Evolutionary conservation across 2,797 vertebrate species (phyloP), one percentile per base, ranked within the genome.

Genomic region (Neomorphus geoffroyi): DNA sequence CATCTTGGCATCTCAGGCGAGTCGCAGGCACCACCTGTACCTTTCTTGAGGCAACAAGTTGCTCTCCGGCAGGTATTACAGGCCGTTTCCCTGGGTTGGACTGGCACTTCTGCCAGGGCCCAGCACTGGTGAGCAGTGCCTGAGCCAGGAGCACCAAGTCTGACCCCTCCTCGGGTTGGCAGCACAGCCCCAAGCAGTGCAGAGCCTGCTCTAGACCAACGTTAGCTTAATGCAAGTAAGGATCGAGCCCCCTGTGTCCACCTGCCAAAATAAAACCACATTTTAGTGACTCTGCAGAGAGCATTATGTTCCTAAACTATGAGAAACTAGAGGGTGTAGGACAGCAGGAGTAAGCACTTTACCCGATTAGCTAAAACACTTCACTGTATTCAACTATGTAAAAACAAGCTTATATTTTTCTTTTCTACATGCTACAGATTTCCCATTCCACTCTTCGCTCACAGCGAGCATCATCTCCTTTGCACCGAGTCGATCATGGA

Each of bases 121-220:
- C 74, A 26, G 4, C 30, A 6, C 1, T 7, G 0, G 13, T 9
- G 26, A 85, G 5, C 33, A 50, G 57, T 8, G 3, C 10, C 69
- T 57, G 54, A 51, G 51, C 19, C 2, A 5, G 45, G 57, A 79
- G 32, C 45, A 32, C 23, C 13, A 7, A 23, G 30, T 32, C 28
- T 56, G 66, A 35, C 37, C 60, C 62, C 28, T 22, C 48, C 58
- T 30, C 1, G 0, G 17, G 43, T 51, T 17, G 35, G 39, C 85
- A 73, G 60, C 21, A 2, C 0, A 1, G 62, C 32, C 43, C 46
- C 0, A 0, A 37, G 80, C 43, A 86, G 2, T 1, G 9, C 48
- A 48, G 11, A 8, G 35, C 6, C n/a, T n/a, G 37, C 26, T 70
- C 57, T 53, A 23, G 39, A n/a, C 13, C 10, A 3, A 4, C 23